phyloP scores from a whole-genome alignment of 2,113 vertebrate genomes.

The Megaptera novaeangliae region DNA sequence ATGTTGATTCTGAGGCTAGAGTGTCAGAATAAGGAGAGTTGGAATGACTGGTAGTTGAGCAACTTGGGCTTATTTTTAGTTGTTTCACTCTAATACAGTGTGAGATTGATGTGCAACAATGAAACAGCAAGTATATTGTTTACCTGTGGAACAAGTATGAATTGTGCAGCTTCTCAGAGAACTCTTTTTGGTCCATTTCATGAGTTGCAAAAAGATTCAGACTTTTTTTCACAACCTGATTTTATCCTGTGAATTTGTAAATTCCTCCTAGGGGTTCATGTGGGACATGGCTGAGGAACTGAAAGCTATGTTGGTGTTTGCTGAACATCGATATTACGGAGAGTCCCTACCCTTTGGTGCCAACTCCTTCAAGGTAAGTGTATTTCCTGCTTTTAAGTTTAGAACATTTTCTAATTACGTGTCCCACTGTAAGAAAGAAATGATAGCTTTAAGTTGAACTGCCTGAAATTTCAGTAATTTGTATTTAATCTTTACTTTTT shows the following conservation, averaged over 20 bases:
- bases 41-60: not conserved
- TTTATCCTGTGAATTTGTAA: constrained; percentile 12
- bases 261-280: constrained; percentile 91
- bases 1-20: not conserved
- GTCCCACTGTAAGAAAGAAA: not conserved
- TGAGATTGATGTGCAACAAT: not conserved
- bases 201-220: not conserved
- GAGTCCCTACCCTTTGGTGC: constrained; percentile 94
- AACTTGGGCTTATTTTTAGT: not conserved
- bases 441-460: constrained; percentile 13
- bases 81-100: not conserved
- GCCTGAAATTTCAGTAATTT: not conserved
- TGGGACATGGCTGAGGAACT: constrained; percentile 93
- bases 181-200: not conserved
- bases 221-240: not conserved
- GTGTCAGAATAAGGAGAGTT: not conserved
- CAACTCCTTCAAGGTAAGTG: constrained; percentile 88
- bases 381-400: not conserved
- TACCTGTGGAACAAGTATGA: not conserved
- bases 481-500: not conserved
- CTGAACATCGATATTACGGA: constrained; percentile 97
- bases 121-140: not conserved
- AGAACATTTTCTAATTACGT: not conserved
- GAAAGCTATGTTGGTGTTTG: constrained; percentile 95
- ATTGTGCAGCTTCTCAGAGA: not conserved